Percentiles rank a stretch among this genome's conserved stretches.
Evolutionary conservation across 2,888 invertebrate genomes (phyloP).

Genomic region (Xanthorhoe designata): DNA sequence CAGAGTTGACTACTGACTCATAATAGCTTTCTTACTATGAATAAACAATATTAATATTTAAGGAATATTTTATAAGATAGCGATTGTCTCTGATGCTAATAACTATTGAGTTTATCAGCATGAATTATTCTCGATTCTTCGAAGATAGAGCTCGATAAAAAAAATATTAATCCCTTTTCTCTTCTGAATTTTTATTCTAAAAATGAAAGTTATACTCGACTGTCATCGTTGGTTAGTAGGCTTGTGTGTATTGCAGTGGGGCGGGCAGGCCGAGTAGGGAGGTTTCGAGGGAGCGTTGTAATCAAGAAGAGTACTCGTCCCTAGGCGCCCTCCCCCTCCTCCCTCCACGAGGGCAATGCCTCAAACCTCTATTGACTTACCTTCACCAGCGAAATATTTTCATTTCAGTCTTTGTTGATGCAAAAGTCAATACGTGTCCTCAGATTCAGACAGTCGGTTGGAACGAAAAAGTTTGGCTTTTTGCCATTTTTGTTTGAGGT

Average conservation of each 20-base stretch:
- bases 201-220: conserved; percentile 59
- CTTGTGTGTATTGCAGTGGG: conserved; percentile 70
- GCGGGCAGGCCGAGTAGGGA: conserved; percentile 56
- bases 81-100: no score
- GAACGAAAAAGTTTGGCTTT: conserved; percentile 37
- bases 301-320: conserved; percentile 86
- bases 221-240: conserved; percentile 75
- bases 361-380: conserved; percentile 83
- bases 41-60: no score
- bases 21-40: no score
- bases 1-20: no score
- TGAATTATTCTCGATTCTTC: neutral
- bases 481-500: conserved; percentile 20
- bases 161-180: neutral
- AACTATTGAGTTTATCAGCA: no score
- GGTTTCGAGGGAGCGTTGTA: conserved; percentile 73
- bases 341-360: conserved; percentile 77
- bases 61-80: no score
- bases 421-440: conserved; percentile 65
- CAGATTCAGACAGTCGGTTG: conserved; percentile 49
- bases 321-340: conserved; percentile 63
- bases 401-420: conserved; percentile 74
- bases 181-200: conserved; percentile 50
- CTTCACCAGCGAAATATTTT: conserved; percentile 74
- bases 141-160: neutral